A percentile compares a stretch with the other conserved stretches of the same genome.
Conservation (phyloP, 1,140 invertebrate species). For the Papilio helenus region DNA sequence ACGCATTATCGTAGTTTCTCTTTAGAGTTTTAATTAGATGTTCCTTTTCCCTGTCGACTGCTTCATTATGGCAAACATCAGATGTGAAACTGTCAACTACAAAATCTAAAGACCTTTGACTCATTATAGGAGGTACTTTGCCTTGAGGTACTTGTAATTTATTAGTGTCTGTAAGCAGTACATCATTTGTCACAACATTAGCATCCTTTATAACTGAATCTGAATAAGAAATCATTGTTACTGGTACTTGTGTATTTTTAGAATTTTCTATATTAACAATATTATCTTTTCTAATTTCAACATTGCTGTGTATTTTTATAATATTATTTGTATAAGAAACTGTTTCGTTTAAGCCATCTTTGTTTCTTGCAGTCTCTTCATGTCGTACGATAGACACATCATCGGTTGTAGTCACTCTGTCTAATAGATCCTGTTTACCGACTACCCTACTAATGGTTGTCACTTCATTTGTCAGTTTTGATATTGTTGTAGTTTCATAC, state of each 20-base stretch:
- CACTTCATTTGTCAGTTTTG: conserved; percentile 76
- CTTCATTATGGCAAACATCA: conserved; percentile 54
- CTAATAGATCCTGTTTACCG: conserved; percentile 59
- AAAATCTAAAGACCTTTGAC: conserved; percentile 71
- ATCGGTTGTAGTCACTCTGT: conserved; percentile 55
- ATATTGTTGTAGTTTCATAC: conserved; percentile 76
- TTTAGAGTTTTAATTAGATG: conserved; percentile 42
- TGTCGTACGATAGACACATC: conserved; percentile 54
- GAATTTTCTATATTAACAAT: conserved; percentile 48
- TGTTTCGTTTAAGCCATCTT: conserved; percentile 56
- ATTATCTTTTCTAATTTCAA: conserved; percentile 64
- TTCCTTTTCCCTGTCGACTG: conserved; percentile 28
- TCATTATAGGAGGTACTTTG: conserved; percentile 71
- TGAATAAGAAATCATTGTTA: conserved; percentile 47
- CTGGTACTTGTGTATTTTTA: conserved; percentile 47
- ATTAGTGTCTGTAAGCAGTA: conserved; percentile 42
- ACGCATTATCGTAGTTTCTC: conserved; percentile 42
- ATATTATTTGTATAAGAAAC: conserved; percentile 73
- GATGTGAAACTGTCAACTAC: conserved; percentile 72
- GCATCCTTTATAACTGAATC: conserved; percentile 55
- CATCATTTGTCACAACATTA: conserved; percentile 49
- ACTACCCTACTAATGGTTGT: conserved; percentile 73
- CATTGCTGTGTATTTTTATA: conserved; percentile 71
- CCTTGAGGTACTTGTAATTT: conserved; percentile 47
- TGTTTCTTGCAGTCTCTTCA: conserved; percentile 48